phyloP scores from a whole-genome alignment of 2,113 vertebrate species.

The Kobus ellipsiprymnus region DNA sequence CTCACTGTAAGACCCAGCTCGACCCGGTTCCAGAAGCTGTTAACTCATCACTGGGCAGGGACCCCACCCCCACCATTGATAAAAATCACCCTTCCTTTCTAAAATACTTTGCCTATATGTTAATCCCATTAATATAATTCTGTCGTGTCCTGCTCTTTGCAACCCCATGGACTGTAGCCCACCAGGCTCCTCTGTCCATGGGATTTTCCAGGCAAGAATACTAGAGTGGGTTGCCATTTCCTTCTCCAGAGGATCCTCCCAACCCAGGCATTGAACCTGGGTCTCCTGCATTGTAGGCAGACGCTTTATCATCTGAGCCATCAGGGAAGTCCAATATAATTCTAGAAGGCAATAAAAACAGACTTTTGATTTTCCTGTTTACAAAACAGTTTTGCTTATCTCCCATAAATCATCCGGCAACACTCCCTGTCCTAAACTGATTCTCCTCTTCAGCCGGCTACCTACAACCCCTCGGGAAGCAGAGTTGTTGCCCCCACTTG shows the following conservation, averaged over 20 bases:
- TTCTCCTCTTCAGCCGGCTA: background rate
- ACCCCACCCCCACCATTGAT: background rate
- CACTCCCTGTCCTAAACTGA: fast-evolving
- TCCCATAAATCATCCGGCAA: background rate
- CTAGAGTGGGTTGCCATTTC: no score
- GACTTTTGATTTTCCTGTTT: background rate
- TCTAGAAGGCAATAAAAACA: background rate
- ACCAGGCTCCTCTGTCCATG: no score
- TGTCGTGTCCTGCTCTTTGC: no score
- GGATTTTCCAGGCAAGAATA: no score
- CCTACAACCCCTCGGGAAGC: background rate
- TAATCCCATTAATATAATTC: background rate
- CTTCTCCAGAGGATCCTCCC: no score
- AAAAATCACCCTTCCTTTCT: background rate
- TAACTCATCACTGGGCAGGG: background rate
- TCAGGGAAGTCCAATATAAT: no score
- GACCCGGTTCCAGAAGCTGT: no score
- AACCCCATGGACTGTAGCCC: no score
- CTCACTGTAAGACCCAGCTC: background rate
- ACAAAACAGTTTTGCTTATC: background rate
- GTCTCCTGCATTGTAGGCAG: no score
- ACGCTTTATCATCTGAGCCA: no score
- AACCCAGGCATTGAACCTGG: no score
- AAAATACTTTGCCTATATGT: background rate
- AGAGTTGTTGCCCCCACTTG: fast-evolving